phyloP scores from a whole-genome alignment of 2,888 invertebrate genomes.

The Ichneumoninae sp. region DNA sequence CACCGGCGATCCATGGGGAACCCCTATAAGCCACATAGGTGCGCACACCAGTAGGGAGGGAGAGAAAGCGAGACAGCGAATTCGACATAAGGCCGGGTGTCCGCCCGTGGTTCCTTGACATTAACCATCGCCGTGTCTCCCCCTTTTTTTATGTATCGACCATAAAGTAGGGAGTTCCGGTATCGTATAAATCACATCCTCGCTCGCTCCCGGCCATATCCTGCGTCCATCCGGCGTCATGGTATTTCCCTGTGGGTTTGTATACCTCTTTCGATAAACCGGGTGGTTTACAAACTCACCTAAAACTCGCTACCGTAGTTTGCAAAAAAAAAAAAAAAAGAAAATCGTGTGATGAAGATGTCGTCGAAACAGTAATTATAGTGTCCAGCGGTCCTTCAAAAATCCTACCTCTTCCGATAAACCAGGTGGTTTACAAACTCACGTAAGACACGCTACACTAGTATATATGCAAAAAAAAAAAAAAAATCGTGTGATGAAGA shows the following conservation, averaged over 20 bases:
- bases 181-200: conserved; percentile 82
- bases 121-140: conserved; percentile 68
- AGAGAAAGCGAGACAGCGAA: conserved; percentile 44
- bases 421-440: too few species aligned
- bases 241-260: conserved; percentile 54
- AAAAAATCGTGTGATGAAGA: too few species aligned
- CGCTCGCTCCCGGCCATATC: conserved; percentile 73
- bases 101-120: conserved; percentile 72
- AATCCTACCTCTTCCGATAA: conserved; percentile 28
- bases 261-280: conserved; percentile 32
- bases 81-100: conserved; percentile 66
- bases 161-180: conserved; percentile 75
- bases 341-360: too few species aligned
- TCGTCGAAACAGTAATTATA: too few species aligned
- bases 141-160: conserved; percentile 68
- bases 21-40: conserved; percentile 54
- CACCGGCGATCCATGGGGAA: conserved; percentile 29
- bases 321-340: too few species aligned
- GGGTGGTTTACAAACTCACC: too few species aligned
- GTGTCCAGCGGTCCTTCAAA: too few species aligned
- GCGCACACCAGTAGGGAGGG: neutral
- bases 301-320: too few species aligned
- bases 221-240: conserved; percentile 76
- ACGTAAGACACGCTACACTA: too few species aligned
- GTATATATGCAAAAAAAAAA: too few species aligned